phyloP scores from a whole-genome alignment of 2,888 invertebrate species.

The Baronia brevicornis region DNA sequence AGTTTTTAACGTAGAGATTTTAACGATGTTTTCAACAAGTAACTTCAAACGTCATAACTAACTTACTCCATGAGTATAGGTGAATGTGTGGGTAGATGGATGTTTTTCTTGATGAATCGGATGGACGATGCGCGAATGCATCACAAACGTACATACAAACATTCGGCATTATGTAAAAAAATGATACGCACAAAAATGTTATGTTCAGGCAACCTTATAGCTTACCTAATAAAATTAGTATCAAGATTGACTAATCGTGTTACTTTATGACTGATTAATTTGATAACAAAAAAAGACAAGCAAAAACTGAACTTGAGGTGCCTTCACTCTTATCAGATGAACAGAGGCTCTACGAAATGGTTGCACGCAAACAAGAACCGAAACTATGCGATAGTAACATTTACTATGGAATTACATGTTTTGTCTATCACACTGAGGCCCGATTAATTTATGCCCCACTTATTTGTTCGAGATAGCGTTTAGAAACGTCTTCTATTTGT shows the following conservation, averaged over 20 bases:
- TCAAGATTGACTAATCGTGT: not conserved
- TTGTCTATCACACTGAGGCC: conserved; percentile 60
- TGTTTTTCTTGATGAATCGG: too few species aligned
- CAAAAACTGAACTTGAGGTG: conserved; percentile 19
- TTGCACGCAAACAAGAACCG: conserved; percentile 47
- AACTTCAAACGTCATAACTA: too few species aligned
- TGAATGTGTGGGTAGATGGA: too few species aligned
- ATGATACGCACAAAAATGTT: too few species aligned
- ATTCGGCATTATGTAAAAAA: too few species aligned
- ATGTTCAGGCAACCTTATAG: too few species aligned
- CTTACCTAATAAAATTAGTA: conserved; percentile 2
- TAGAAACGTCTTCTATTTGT: conserved; percentile 62
- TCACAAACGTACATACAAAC: too few species aligned
- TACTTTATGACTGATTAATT: conserved; percentile 3
- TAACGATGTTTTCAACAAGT: too few species aligned
- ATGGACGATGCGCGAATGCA: too few species aligned
- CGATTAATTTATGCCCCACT: conserved; percentile 66
- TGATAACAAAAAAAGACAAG: conserved; percentile 3
- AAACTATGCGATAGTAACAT: conserved; percentile 57
- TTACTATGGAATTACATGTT: conserved; percentile 58
- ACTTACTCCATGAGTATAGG: too few species aligned
- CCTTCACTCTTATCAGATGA: conserved; percentile 24
- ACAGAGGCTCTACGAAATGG: conserved; percentile 50
- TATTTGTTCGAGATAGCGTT: conserved; percentile 66
- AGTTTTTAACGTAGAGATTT: too few species aligned